A percentile compares a stretch with the other conserved stretches of the same genome.
Conservation (phyloP, 2,113 vertebrate genomes). For the Entelurus aequoreus region DNA sequence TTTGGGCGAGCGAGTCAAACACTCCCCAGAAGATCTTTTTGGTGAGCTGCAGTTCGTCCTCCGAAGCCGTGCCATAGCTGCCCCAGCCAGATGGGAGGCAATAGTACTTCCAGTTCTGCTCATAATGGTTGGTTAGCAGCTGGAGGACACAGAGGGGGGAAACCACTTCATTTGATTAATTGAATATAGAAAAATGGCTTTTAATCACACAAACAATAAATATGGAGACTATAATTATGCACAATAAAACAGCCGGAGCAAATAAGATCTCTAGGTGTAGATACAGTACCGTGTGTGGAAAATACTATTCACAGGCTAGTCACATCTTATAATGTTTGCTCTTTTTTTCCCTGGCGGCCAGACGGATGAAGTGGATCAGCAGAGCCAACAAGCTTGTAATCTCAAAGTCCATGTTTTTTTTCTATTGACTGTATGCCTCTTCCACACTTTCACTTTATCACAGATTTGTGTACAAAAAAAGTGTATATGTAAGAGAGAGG, state of each 20-base stretch:
- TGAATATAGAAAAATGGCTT: conserved; percentile 1
- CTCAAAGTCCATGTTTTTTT: conserved; percentile 35
- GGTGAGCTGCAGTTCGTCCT: conserved; percentile 92
- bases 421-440: conserved; percentile 5
- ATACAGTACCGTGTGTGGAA: not conserved
- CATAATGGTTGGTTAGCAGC: conserved; percentile 95
- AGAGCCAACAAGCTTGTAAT: conserved; percentile 42
- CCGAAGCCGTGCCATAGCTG: conserved; percentile 86
- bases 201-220: not conserved
- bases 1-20: conserved; percentile 93
- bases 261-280: conserved; percentile 10
- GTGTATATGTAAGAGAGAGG: not conserved
- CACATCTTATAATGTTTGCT: conserved; percentile 24
- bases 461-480: conserved; percentile 5
- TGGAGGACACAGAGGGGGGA: conserved; percentile 51
- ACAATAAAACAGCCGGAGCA: conserved; percentile 3
- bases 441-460: conserved; percentile 15
- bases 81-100: conserved; percentile 95
- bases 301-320: conserved; percentile 20
- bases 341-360: conserved; percentile 29
- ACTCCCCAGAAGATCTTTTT: conserved; percentile 99
- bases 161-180: conserved; percentile 2
- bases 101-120: conserved; percentile 98
- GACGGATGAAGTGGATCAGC: conserved; percentile 25
- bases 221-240: not conserved